Percentiles rank a stretch among this genome's conserved stretches.
These are phyloP conservation scores for Heliocidaris erythrogramma DNA, from an alignment of 35 echinoderm and acorn worm genomes.

Conservation along the genomic window DNA sequence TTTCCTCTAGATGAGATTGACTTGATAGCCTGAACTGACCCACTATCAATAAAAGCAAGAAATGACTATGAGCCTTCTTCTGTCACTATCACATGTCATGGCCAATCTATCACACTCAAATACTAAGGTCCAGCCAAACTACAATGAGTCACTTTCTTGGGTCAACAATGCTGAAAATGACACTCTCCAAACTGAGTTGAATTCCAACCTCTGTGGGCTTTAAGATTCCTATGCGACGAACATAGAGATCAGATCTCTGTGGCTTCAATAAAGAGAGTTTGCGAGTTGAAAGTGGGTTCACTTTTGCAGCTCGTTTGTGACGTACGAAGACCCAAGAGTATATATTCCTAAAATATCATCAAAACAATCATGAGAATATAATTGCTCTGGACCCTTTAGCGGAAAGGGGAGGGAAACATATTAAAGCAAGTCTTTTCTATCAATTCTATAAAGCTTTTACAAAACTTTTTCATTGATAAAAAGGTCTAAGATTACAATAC, in stretches of 20 bases:
- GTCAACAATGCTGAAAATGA: conserved; percentile 11
- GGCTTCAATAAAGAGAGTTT: background rate
- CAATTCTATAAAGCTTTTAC: background rate
- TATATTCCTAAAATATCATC: background rate
- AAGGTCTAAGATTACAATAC: too few relatives aligned
- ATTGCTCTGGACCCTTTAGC: background rate
- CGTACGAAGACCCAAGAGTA: background rate
- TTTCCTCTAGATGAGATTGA: background rate
- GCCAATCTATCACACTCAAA: conserved; percentile 28
- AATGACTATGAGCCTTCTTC: background rate
- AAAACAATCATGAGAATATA: background rate
- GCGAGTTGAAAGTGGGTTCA: background rate
- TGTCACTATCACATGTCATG: conserved; percentile 9
- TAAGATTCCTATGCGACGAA: background rate
- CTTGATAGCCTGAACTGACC: background rate
- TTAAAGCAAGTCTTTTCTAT: background rate
- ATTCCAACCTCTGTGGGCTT: background rate
- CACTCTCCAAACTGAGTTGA: conserved; percentile 14
- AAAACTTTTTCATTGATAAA: too few relatives aligned
- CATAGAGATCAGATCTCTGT: too few relatives aligned
- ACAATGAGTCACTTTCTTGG: conserved; percentile 19
- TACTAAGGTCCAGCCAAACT: background rate
- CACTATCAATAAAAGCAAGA: background rate
- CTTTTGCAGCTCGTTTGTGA: background rate
- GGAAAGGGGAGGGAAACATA: background rate